Percentiles rank a stretch among this genome's conserved stretches.
Evolutionary conservation across 2,113 vertebrate genomes (phyloP).

Genomic region (Lepisosteus osseus): DNA sequence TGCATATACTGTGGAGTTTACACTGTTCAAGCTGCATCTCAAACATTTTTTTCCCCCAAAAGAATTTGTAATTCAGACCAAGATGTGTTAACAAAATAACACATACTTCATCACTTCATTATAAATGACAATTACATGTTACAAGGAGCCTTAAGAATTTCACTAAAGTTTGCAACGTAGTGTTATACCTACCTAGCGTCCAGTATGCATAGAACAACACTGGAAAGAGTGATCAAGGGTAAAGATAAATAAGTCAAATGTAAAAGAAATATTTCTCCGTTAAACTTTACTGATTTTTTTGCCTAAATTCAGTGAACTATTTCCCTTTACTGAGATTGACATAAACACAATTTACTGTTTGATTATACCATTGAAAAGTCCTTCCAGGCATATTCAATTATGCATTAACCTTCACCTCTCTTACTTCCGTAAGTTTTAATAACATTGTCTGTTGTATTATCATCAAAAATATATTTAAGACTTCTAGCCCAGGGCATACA

Average conservation of each 20-base stretch:
- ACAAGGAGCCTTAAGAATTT: too few relatives aligned
- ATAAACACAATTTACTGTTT: conserved; percentile 13
- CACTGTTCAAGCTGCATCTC: background rate
- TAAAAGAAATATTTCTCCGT: too few relatives aligned
- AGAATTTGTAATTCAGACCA: too few relatives aligned
- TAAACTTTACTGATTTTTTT: background rate
- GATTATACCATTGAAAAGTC: conserved; percentile 9
- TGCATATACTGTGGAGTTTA: conserved; percentile 11
- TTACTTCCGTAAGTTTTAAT: conserved; percentile 20
- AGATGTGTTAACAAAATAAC: too few relatives aligned
- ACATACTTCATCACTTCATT: too few relatives aligned
- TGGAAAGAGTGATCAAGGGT: too few relatives aligned
- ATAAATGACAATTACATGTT: too few relatives aligned
- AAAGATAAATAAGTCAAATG: background rate
- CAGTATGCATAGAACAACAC: too few relatives aligned
- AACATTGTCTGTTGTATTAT: conserved; percentile 26
- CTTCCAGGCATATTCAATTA: conserved; percentile 18
- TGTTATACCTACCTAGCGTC: too few relatives aligned
- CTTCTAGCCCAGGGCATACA: conserved; percentile 28
- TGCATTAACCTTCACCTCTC: conserved; percentile 23
- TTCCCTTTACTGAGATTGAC: background rate
- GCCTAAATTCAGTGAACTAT: background rate
- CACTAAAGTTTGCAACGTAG: too few relatives aligned
- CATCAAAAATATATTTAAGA: conserved; percentile 24
- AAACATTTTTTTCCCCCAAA: background rate